Conservation (phyloP, 2,888 invertebrate genomes). For the Orthosia cruda region DNA sequence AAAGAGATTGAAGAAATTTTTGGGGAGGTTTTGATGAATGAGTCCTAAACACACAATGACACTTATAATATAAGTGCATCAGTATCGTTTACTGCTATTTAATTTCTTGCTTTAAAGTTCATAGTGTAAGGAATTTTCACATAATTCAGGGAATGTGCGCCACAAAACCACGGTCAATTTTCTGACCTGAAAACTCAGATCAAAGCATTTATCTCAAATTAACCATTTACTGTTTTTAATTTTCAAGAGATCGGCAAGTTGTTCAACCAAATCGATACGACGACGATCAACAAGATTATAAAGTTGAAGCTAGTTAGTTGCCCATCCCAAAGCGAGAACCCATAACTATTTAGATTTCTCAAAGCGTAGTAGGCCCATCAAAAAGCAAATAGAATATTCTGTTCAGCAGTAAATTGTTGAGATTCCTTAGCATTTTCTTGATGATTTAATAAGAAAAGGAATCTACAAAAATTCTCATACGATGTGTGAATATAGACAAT, state of each 20-base stretch:
- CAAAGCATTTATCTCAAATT: too few relatives aligned
- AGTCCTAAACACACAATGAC: background rate
- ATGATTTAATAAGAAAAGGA: conserved; percentile 27
- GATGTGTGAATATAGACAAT: conserved; percentile 54
- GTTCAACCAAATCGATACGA: too few relatives aligned
- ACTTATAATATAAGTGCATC: conserved; percentile 9
- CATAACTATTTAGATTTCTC: background rate
- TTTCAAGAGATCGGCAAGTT: too few relatives aligned
- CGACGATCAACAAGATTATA: too few relatives aligned
- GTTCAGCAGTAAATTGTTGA: background rate
- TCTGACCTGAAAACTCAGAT: background rate
- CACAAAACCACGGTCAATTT: background rate
- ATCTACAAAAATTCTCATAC: conserved; percentile 25
- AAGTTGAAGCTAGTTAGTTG: too few relatives aligned
- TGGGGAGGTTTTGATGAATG: conserved; percentile 3
- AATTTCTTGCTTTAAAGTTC: background rate
- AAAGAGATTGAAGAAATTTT: background rate
- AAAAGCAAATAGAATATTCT: background rate
- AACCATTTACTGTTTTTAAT: too few relatives aligned
- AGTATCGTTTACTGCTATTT: background rate
- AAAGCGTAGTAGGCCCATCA: background rate
- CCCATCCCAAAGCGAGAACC: background rate
- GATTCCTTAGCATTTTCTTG: background rate
- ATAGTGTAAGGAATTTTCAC: too few relatives aligned
- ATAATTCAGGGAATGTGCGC: too few relatives aligned